These are phyloP conservation scores for Herpetotheres cachinnans DNA, from an alignment of 2,113 vertebrate genomes.

Conservation along the genomic window DNA sequence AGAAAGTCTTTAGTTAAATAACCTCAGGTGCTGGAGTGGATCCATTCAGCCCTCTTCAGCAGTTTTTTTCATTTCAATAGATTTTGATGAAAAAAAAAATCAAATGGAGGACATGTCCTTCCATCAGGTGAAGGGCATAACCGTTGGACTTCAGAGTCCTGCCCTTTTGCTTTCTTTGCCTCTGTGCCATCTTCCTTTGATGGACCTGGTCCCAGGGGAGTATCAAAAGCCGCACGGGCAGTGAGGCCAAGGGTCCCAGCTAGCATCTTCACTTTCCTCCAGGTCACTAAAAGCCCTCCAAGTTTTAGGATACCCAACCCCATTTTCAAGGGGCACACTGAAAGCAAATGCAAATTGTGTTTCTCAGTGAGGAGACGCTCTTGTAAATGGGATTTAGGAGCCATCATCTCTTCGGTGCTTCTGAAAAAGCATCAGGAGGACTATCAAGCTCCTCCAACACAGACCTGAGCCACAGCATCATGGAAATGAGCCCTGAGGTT, in stretches of 20 bases:
- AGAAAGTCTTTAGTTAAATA: background rate
- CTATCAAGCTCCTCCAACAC: background rate
- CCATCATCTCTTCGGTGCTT: background rate
- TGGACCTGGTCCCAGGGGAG: background rate
- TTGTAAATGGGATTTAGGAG: background rate
- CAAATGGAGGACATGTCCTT: background rate
- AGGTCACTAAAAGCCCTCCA: background rate
- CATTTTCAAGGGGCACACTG: background rate
- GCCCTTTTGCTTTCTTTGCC: background rate
- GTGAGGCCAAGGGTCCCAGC: background rate
- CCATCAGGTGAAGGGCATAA: background rate
- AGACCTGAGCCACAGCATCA: background rate
- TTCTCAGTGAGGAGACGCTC: background rate
- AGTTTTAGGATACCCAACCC: background rate
- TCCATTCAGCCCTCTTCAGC: background rate
- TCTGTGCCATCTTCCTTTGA: background rate
- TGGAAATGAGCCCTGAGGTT: accelerated
- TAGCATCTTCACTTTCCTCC: background rate
- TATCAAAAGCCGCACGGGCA: background rate
- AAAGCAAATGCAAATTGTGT: background rate
- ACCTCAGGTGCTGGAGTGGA: background rate
- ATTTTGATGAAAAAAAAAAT: no score
- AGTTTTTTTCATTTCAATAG: background rate
- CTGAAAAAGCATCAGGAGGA: background rate
- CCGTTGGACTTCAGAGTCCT: background rate